Base-by-base conservation (phyloP, 2,113 vertebrate species). In the Vidua macroura region DNA sequence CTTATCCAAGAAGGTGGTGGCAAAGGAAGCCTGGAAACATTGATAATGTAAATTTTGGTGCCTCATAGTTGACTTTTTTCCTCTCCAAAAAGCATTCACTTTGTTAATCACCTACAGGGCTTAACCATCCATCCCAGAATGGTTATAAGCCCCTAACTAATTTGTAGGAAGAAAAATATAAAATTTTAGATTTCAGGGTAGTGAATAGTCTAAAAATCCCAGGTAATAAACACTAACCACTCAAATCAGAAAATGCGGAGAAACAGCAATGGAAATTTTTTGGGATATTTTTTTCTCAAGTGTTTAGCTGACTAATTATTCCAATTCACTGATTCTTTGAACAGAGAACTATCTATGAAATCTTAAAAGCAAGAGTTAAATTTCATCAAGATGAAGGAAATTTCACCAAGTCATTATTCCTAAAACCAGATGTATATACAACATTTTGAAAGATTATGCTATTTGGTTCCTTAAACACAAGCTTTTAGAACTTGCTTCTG, bases 11-110 rank as follows among this genome's bases (percentile, higher is more conserved):
- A 84, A 84, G 13, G 11, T 49, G 33, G 7, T 74, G 55, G 66
- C 51, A 93, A 93, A 92, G 55, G 21, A 95, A 93, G 66, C n/a
- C 60, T 56, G 19, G 66, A 90, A 93, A 74, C 13, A 87, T 3
- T 13, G 79, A 60, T 62, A 90, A 87, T 23, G 64, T 64, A 74
- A 44, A 48, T 70, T 90, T 82, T 70, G 58, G 46, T 46, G 16
- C 4, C 87, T 48, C 0, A 0, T 24, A 78, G 30, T 20, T 39
- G 12, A 44, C 4, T 55, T 51, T 16, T 20, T 79, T 37, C 19
- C 37, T 74, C 30, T 51, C 41, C 15, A 72, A 59, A 85, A 69
- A 37, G 5, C 15, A 63, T 35, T 82, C 15, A 53, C 12, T 55
- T 79, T 2, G 2, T n/a, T 43, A 52, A n/a, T 67, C 59, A 55